phyloP scores from a whole-genome alignment of 2,797 vertebrate species.

The Kryptolebias ocellatus region DNA sequence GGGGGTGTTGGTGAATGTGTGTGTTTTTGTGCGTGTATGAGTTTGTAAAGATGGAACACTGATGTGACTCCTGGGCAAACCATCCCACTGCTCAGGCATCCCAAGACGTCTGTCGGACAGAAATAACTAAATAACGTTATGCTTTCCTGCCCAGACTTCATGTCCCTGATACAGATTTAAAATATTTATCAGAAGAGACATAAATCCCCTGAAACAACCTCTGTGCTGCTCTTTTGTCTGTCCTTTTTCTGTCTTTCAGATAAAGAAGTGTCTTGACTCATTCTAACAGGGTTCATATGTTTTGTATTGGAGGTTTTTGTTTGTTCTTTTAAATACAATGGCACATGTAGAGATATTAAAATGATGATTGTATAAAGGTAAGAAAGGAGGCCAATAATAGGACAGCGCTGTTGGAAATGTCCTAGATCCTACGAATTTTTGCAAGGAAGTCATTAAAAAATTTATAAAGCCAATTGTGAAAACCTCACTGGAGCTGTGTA shows the following conservation, averaged over 20 bases:
- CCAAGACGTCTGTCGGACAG: slow-evolving; percentile 46
- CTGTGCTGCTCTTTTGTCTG: slow-evolving; percentile 19
- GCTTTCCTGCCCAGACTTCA: slow-evolving; percentile 9
- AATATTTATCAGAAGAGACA: slow-evolving; percentile 32
- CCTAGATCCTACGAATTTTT: slow-evolving; percentile 5
- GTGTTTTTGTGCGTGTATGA: slow-evolving; percentile 11
- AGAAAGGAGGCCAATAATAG: slow-evolving; percentile 4
- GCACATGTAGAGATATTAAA: slow-evolving; percentile 2
- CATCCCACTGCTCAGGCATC: slow-evolving; percentile 25
- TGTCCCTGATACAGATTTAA: slow-evolving; percentile 28
- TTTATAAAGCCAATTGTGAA: slow-evolving; percentile 1
- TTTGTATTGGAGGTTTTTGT: neutral
- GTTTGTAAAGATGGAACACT: slow-evolving; percentile 24
- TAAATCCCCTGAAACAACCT: slow-evolving; percentile 6
- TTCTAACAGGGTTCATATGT: slow-evolving; percentile 6
- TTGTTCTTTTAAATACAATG: neutral
- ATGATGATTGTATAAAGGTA: slow-evolving; percentile 1
- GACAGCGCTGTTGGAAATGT: slow-evolving; percentile 2
- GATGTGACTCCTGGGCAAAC: slow-evolving; percentile 23
- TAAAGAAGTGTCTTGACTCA: neutral
- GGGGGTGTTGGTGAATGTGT: slow-evolving; percentile 4
- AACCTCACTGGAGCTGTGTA: neutral
- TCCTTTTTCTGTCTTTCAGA: neutral
- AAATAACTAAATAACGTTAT: slow-evolving; percentile 43
- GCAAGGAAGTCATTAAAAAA: slow-evolving; percentile 16